phyloP scores from a whole-genome alignment of 2,113 vertebrate genomes.

The Pseudorasbora parva region DNA sequence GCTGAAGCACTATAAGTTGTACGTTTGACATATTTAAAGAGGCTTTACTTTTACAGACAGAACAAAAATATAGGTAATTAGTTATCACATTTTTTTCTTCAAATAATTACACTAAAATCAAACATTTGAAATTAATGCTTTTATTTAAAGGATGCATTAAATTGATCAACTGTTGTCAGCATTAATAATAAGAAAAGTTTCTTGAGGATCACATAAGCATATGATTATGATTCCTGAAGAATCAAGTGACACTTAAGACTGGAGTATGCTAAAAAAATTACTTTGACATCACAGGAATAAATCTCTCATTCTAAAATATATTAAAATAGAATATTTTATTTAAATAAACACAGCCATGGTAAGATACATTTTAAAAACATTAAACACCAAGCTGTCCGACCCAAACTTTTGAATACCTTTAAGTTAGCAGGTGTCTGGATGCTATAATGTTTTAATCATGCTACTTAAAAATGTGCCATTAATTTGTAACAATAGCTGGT shows the following conservation, averaged over 20 bases:
- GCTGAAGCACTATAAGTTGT: neutral
- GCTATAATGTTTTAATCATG: neutral
- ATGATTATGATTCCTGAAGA: neutral
- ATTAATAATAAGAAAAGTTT: neutral
- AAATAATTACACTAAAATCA: neutral
- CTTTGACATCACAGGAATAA: neutral
- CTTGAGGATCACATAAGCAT: neutral
- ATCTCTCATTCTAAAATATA: neutral
- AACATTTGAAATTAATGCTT: neutral
- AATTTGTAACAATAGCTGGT: neutral
- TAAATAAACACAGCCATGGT: too few species aligned
- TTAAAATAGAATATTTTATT: too few species aligned
- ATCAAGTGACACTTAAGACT: neutral
- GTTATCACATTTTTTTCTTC: too few species aligned
- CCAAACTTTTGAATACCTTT: neutral
- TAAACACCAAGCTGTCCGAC: neutral
- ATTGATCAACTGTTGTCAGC: neutral
- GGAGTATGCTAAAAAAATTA: neutral
- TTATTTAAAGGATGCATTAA: neutral
- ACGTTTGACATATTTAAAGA: slow-evolving; percentile 3
- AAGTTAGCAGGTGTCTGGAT: neutral
- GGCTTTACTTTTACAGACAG: neutral
- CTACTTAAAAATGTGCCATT: neutral
- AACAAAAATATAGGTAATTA: neutral
- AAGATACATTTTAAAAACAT: neutral